Conservation (phyloP, 2,797 vertebrate genomes). For the Tenualosa ilisha region DNA sequence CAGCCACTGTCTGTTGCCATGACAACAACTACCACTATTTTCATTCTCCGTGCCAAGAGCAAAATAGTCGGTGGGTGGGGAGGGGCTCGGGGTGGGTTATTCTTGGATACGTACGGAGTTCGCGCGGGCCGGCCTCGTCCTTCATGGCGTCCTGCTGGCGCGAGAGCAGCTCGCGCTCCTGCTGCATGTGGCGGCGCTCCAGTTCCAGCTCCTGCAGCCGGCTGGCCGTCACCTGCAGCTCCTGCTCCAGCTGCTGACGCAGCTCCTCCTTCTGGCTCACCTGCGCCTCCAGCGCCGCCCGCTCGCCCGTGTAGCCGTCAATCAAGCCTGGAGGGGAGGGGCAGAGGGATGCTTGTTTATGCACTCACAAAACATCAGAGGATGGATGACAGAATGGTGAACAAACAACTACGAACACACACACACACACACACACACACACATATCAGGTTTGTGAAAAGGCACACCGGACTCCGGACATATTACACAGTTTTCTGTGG, state of each 20-base stretch:
- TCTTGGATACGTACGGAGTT: slow-evolving; percentile 86
- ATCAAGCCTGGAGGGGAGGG: slow-evolving; percentile 78
- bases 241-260: slow-evolving; percentile 86
- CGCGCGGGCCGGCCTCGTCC: slow-evolving; percentile 81
- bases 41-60: neutral
- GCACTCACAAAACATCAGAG: neutral
- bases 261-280: slow-evolving; percentile 85
- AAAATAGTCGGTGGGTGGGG: neutral
- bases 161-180: slow-evolving; percentile 86
- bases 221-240: slow-evolving; percentile 84
- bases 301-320: slow-evolving; percentile 92
- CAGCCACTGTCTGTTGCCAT: slow-evolving; percentile 4
- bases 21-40: neutral
- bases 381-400: neutral
- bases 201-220: slow-evolving; percentile 90
- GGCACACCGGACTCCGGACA: neutral
- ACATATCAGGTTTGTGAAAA: neutral
- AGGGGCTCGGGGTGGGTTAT: neutral
- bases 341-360: neutral
- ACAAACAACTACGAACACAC: neutral
- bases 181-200: slow-evolving; percentile 83
- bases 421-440: slow-evolving; percentile 20
- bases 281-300: slow-evolving; percentile 84
- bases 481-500: neutral
- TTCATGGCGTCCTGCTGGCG: slow-evolving; percentile 91